Evolutionary conservation across 2,888 invertebrate species (phyloP), one percentile per base, ranked within the genome.

Genomic region (Athetis lepigone): DNA sequence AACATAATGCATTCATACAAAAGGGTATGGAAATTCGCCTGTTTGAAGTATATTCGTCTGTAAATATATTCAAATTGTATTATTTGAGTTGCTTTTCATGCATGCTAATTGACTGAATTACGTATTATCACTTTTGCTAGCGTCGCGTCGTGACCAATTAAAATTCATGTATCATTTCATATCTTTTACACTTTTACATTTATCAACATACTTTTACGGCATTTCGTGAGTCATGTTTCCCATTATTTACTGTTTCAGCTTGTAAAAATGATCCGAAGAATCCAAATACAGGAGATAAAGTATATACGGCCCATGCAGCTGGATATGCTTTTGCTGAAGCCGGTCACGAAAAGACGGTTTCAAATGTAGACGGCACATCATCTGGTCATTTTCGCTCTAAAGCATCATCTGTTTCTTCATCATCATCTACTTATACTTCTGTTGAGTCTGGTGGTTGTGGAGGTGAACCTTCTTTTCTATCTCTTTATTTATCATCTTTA

Each of bases 91-190:
- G 21, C 23, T 25, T 37, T 37, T 5, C 13, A 42, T 55, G 50
- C 36, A 63, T 68, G 3, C 21, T 16, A 55, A 63, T 61, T 27
- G 5, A 5, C 8, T 27, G 8, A 45, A 45, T 55, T 46, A 46
- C 23, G 5, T 29, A 37, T 27, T 51, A 47, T 55, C 16, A 55
- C 16, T 46, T 36, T 46, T 42, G 37, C 29, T 46, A 33, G 19
- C 29, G 45, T 33, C 18, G n/a, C 27, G 11, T 46, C 72, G 72
- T 69, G 56, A 51, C 33, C 29, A 64, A 56, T 69, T 51, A 51
- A 51, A 51, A 19, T 51, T 37, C 11, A 42, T 4, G 21, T 49
- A 29, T 52, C 0, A 39, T 49, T 49, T 39, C 8, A 19, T 33
- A 33, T 51, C 29, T 70, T 25, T 54, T 8, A 18, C 13, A 50